Evolutionary conservation across 2,888 invertebrate species (phyloP).

Genomic region (Charanyca ferruginea): DNA sequence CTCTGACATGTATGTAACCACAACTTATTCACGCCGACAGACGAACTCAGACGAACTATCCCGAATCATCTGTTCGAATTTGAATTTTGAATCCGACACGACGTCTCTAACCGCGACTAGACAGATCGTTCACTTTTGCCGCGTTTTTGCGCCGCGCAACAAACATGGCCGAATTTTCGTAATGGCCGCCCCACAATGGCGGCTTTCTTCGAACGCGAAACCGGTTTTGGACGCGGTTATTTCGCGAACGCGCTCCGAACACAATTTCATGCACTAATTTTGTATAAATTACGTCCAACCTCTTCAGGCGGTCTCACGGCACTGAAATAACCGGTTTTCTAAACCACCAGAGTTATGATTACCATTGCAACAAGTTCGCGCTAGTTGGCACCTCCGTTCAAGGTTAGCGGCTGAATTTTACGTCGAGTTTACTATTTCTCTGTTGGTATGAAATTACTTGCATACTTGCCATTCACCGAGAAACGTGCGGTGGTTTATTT

Average conservation of each 20-base stretch:
- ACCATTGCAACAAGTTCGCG: slow-evolving; percentile 72
- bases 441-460: slow-evolving; percentile 71
- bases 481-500: slow-evolving; percentile 67
- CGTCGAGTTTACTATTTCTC: slow-evolving; percentile 77
- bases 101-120: slow-evolving; percentile 70
- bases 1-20: slow-evolving; percentile 62
- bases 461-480: slow-evolving; percentile 73
- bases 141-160: slow-evolving; percentile 82
- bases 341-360: slow-evolving; percentile 75
- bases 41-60: slow-evolving; percentile 64
- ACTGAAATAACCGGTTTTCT: slow-evolving; percentile 87
- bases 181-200: slow-evolving; percentile 82
- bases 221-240: slow-evolving; percentile 81
- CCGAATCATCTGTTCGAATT: slow-evolving; percentile 73
- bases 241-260: slow-evolving; percentile 78
- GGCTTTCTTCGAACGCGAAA: slow-evolving; percentile 79
- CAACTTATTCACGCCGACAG: slow-evolving; percentile 65
- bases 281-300: slow-evolving; percentile 82
- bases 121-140: slow-evolving; percentile 78
- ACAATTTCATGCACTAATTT: slow-evolving; percentile 77
- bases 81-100: slow-evolving; percentile 71
- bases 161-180: slow-evolving; percentile 88
- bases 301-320: slow-evolving; percentile 81
- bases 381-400: slow-evolving; percentile 74
- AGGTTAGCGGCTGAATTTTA: slow-evolving; percentile 76